Base-by-base conservation (phyloP, 2,797 vertebrate genomes). In the Bovichtus diacanthus region DNA sequence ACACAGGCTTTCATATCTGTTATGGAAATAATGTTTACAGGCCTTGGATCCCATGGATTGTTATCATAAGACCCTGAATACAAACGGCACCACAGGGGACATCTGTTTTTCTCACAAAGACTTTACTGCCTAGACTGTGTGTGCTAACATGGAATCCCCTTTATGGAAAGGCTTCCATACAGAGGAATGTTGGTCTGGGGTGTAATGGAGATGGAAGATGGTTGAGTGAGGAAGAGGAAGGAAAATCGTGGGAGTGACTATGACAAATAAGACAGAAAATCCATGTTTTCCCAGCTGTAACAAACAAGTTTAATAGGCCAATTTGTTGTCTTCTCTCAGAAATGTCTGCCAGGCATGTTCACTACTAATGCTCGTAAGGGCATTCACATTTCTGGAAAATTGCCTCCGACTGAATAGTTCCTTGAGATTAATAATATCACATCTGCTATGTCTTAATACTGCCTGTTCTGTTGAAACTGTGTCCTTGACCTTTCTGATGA, bases 61-160 rank as follows among this genome's bases (percentile, higher is more conserved):
- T 73, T 82, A 70, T 62, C 69, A 86, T 71, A 76, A 85, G 77
- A 85, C 88, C 78, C 83, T 78, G 78, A 83, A 87, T 82, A 64
- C 74, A 60, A 85, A 79, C 70, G 61, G 75, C 81, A 31, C 53
- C 10, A n/a, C 39, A 65, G 77, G 78, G 77, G 68, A 76, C 64
- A 6, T 69, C 59, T 70, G 56, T 75, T 76, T n/a, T 82, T 47
- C 55, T 63, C 9, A 25, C 46, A 13, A 16, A 65, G 44, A 38
- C 29, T 68, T 61, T 59, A 47, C n/a, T 47, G 61, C 51, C 61
- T 39, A 23, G 76, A 47, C n/a, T 49, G 43, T 12, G 41, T 54
- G 5, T 54, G 15, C 29, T 46, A 61, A 53, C n/a, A 60, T 54
- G 15, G 67, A 86, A 83, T 27, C 49, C n/a, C 19, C 18, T 47